Conservation (phyloP, 2,113 vertebrate genomes). For the Emydocephalus ijimae region DNA sequence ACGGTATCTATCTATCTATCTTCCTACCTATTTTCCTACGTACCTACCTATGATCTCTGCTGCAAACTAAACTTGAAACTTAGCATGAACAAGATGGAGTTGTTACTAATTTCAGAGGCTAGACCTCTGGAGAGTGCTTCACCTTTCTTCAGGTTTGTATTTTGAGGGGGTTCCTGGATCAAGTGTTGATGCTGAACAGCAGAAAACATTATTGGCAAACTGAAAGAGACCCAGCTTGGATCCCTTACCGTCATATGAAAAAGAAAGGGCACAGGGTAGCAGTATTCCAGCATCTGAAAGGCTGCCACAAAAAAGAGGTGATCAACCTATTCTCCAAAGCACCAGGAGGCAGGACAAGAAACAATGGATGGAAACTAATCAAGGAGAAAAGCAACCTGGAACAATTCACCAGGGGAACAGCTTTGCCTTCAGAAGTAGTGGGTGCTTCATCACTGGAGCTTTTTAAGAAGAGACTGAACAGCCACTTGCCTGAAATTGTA, state of each 20-base stretch:
- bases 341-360: neutral
- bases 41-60: neutral
- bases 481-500: no score
- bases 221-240: neutral
- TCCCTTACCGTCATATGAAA: neutral
- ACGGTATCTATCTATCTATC: no score
- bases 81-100: neutral
- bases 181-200: no score
- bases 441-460: no score
- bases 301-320: neutral
- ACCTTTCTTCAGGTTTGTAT: neutral
- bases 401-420: no score
- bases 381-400: no score
- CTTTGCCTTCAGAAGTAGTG: no score
- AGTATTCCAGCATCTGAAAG: neutral
- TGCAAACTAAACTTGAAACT: neutral
- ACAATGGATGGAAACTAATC: no score
- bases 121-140: neutral
- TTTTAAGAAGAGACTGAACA: no score
- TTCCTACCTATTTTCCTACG: neutral
- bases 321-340: neutral
- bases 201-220: no score
- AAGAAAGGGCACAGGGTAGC: neutral
- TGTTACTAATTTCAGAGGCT: neutral
- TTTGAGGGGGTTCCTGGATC: neutral